A percentile compares a stretch with the other conserved stretches of the same genome.
Evolutionary conservation across 2,113 vertebrate genomes (phyloP).

Genomic region (Microtus montanus): DNA sequence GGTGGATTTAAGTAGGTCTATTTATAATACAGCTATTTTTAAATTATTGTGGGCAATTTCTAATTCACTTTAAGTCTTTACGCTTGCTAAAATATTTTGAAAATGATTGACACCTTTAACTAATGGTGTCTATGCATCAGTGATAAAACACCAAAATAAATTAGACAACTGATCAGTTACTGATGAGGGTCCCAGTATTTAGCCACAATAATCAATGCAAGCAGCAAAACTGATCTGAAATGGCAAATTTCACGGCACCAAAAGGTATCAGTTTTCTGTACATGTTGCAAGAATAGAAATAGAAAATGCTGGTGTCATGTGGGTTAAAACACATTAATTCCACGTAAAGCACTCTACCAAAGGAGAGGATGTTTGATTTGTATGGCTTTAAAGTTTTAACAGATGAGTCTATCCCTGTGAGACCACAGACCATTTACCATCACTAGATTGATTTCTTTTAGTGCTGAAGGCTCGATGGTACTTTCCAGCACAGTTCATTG

Average conservation of each 20-base stretch:
- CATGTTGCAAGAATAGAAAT: slow-evolving; percentile 63
- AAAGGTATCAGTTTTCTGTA: slow-evolving; percentile 31
- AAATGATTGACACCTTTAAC: not conserved
- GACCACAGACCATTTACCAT: slow-evolving; percentile 78
- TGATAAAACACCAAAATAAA: slow-evolving; percentile 22
- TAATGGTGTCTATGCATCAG: not conserved
- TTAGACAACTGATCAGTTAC: not conserved
- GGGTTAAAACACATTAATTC: slow-evolving; percentile 72
- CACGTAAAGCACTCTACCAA: slow-evolving; percentile 71
- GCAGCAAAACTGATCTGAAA: slow-evolving; percentile 30
- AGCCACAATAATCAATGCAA: not conserved
- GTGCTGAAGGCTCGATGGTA: slow-evolving; percentile 70
- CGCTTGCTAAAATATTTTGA: not conserved
- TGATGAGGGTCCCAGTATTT: not conserved
- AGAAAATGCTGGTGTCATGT: slow-evolving; percentile 53
- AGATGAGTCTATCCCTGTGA: slow-evolving; percentile 78
- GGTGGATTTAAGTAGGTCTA: not conserved
- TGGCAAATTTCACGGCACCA: slow-evolving; percentile 20
- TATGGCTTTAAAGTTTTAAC: slow-evolving; percentile 82
- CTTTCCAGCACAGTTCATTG: slow-evolving; percentile 80
- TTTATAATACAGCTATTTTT: not conserved
- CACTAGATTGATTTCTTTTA: slow-evolving; percentile 80
- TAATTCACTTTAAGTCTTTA: not conserved
- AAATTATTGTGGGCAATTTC: not conserved
- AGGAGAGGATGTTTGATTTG: slow-evolving; percentile 78